Conservation (phyloP, 2,113 vertebrate species). For the Pluvianellus socialis region DNA sequence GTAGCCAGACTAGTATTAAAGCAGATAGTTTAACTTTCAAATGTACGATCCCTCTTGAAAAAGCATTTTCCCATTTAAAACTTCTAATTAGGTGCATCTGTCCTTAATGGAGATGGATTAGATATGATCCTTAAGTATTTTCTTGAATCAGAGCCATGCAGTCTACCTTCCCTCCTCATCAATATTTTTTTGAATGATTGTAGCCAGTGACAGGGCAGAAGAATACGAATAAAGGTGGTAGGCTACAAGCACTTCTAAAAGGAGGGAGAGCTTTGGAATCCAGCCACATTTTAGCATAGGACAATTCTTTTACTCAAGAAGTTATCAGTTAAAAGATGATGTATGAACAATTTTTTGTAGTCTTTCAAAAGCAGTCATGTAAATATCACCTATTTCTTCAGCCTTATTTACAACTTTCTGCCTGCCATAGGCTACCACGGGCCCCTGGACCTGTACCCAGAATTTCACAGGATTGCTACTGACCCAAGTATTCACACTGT, state of each 20-base stretch:
- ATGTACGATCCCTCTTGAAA: background rate
- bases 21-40: background rate
- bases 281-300: background rate
- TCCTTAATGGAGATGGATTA: background rate
- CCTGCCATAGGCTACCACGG: constrained; percentile 87
- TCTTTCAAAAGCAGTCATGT: background rate
- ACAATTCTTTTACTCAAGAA: background rate
- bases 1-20: background rate
- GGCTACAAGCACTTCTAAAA: background rate
- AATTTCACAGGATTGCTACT: constrained; percentile 92
- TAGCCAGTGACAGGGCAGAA: background rate
- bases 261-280: background rate
- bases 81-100: background rate
- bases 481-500: constrained; percentile 87
- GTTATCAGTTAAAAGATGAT: background rate
- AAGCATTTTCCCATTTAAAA: background rate
- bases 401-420: background rate
- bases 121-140: background rate
- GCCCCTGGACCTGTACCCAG: constrained; percentile 94
- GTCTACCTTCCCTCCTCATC: background rate
- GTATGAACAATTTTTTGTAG: background rate
- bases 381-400: background rate
- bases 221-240: background rate
- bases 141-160: background rate
- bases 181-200: background rate